Evolutionary conservation across 2,797 vertebrate genomes (phyloP).

Genomic region (Aphelocoma californica): DNA sequence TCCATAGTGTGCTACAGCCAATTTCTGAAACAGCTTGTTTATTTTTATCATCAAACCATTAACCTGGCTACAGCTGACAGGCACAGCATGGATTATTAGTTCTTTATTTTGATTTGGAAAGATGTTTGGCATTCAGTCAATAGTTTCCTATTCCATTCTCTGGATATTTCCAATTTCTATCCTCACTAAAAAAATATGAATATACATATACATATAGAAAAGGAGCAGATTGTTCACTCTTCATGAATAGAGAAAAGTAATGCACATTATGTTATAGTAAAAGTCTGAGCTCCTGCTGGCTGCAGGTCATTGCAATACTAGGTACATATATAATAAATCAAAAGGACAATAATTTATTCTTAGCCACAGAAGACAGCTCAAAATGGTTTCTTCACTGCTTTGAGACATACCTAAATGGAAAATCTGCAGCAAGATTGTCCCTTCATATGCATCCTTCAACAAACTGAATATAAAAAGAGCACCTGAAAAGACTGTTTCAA

Average conservation of each 20-base stretch:
- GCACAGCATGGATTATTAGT: conserved; percentile 20
- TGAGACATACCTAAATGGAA: background rate
- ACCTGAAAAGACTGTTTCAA: background rate
- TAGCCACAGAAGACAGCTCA: background rate
- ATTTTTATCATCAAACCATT: conserved; percentile 20
- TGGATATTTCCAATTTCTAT: background rate
- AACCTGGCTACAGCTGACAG: conserved; percentile 27
- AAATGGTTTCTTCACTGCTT: conserved; percentile 11
- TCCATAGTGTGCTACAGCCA: background rate
- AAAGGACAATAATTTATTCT: conserved; percentile 50
- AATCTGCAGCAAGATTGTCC: background rate
- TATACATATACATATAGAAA: background rate
- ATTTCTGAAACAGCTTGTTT: conserved; percentile 8
- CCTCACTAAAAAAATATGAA: background rate
- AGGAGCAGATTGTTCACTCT: background rate
- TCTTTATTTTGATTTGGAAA: conserved; percentile 40
- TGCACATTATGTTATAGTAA: background rate
- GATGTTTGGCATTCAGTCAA: conserved; percentile 13
- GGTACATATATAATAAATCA: conserved; percentile 21
- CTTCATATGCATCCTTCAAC: background rate
- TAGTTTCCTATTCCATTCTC: background rate
- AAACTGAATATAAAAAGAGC: background rate
- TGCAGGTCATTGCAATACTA: conserved; percentile 1
- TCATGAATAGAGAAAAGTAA: background rate
- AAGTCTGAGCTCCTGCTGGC: conserved; percentile 8